A percentile compares a stretch with the other conserved stretches of the same genome.
These are phyloP conservation scores for Anabacerthia variegaticeps DNA, from an alignment of 2,797 vertebrate genomes.

Conservation along the genomic window DNA sequence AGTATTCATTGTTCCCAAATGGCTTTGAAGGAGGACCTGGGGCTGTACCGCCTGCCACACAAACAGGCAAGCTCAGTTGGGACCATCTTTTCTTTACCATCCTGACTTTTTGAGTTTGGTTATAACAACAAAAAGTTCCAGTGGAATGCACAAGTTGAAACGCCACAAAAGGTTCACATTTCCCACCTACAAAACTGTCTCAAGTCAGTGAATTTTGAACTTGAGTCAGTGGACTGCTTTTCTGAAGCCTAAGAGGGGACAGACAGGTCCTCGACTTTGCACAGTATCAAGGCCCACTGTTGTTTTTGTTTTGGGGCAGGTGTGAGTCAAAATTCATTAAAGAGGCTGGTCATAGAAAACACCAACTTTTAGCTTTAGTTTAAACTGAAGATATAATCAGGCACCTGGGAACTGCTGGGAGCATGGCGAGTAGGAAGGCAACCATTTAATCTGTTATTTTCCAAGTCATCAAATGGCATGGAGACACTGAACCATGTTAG, in stretches of 20 bases:
- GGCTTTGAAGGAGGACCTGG: neutral
- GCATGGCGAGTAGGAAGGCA: neutral
- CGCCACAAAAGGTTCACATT: neutral
- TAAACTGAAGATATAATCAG: neutral
- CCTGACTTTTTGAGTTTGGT: neutral
- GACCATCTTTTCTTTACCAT: neutral
- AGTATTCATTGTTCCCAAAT: neutral
- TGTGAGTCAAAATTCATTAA: neutral
- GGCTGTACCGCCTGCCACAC: neutral
- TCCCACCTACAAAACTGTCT: neutral
- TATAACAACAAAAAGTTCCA: neutral
- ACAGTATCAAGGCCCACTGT: neutral
- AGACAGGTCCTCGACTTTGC: rapidly evolving
- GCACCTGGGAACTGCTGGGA: neutral
- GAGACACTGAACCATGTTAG: neutral
- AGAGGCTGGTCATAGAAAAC: neutral
- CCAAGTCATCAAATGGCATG: neutral
- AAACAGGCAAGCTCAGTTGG: neutral
- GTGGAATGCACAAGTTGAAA: neutral
- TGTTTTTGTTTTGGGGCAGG: neutral
- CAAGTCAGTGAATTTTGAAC: neutral
- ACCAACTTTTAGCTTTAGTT: neutral
- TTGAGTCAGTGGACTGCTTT: neutral
- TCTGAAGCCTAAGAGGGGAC: neutral
- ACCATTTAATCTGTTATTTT: neutral